Base-by-base conservation (phyloP, 2,113 vertebrate species). In the Dolichotis patagonum region DNA sequence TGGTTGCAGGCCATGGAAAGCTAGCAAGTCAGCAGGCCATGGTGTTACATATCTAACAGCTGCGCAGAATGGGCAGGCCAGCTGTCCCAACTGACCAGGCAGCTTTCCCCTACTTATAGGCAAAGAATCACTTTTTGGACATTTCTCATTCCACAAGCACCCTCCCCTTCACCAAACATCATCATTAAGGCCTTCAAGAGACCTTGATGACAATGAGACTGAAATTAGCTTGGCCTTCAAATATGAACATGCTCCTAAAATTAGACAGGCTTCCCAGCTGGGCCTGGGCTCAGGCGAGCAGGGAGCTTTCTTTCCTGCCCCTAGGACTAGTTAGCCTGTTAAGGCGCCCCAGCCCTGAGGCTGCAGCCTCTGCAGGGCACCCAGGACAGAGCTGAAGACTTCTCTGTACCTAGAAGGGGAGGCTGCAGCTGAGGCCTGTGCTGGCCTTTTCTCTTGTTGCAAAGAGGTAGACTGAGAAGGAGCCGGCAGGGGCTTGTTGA, bases 191-290 rank as follows among this genome's bases (percentile, higher is more conserved):
- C 63, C 84, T 96, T 96, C 82, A 87, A 98, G 98, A 97, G 94
- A 97, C 97, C 94, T 46, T 95, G 97, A 96, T 95, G 97, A 97
- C 80, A 71, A 78, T 78, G 89, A 92, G 78, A 96, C 97, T 98
- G 98, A 98, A 98, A 97, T 98, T 98, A 98, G 96, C 38, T 75
- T 78, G 96, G 97, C 85, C 75, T 96, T 92, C 94, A 81, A 84
- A 97, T 87, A 82, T 84, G 78, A 95, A 95, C 41, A 3, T 0
- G 30, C 90, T 96, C 91, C 96, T 98, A 98, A 98, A 98, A 98
- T 98, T 98, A 98, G 90, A 82, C 46, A 73, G 95, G 96, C 93
- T 41, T 95, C 83, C 96, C 96, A 98, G 95, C 88, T 98, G 98
- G 84, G 94, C 73, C 91, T 69, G 38, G 85, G 75, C 96, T 95